Base-by-base conservation (phyloP, 2,888 invertebrate species). In the Prosapia bicincta region DNA sequence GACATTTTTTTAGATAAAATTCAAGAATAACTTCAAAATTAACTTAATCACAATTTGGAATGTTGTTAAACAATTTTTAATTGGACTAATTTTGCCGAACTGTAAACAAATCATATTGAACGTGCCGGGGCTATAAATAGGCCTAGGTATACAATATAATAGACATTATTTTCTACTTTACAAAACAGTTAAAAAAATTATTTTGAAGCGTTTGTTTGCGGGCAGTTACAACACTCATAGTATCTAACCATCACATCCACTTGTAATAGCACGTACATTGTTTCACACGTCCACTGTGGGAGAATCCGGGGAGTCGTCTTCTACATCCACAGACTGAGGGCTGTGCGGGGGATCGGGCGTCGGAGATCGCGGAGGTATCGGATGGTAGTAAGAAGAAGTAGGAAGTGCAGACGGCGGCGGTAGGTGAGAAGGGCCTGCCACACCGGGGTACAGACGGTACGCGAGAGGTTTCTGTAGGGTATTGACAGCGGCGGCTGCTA, bases 391-490 rank as follows among this genome's bases (percentile, higher is more conserved):
- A 65, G 79, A 71, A 73, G 80, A 77, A 66, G 79, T 76, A 23
- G 77, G 74, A 70, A 79, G 66, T 38, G 78, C 26, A 32, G 75
- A 72, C 23, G 77, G 76, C n/a, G n/a, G n/a, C 28, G 75, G 77
- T 26, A 77, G 77, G 78, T 79, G 80, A 72, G 78, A 78, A 3
- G 81, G 81, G 0, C 81, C 81, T 24, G 81, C 81, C 74, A 82
- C 80, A 6, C 81, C 81, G 15, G 82, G 82, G 78, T 82, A 82
- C 66, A 82, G 80, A 84, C 92, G 88, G 86, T 94, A 95, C 80
- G 96, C 94, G 83, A 96, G 87, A 1, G 96, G 96, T 85, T 96
- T 96, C 85, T 96, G 96, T 81, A 96, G 87, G 76, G 92, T 92
- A 72, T 81, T 81, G 72, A 83, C 82, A 13, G 83, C 82, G 24